phyloP scores from a whole-genome alignment of 2,888 invertebrate species.

The Corythucha ciliata region DNA sequence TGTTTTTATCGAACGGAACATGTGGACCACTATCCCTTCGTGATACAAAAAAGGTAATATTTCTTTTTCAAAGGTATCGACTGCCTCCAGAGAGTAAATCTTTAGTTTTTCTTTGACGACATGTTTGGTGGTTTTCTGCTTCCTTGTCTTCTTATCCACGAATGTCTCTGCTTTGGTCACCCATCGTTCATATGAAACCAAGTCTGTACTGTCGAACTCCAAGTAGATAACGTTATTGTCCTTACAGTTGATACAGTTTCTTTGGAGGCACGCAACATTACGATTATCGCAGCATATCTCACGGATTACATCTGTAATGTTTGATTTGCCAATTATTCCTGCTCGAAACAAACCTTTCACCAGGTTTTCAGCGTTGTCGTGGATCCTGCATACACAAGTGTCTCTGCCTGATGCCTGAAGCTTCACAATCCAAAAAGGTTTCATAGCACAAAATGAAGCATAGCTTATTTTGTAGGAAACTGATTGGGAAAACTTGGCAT shows the following conservation, averaged over 20 bases:
- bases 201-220: neutral
- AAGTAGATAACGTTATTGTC: neutral
- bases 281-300: slow-evolving; percentile 11
- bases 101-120: slow-evolving; percentile 5
- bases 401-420: slow-evolving; percentile 4
- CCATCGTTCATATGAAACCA: neutral
- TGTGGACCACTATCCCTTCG: no score
- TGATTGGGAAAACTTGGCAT: slow-evolving; percentile 1
- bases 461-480: neutral
- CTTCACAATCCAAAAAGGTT: slow-evolving; percentile 22
- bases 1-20: no score
- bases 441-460: slow-evolving; percentile 9
- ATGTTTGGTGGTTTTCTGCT: neutral
- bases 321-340: neutral
- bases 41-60: neutral
- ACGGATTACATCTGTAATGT: slow-evolving; percentile 8
- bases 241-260: slow-evolving; percentile 6
- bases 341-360: slow-evolving; percentile 1
- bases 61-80: neutral
- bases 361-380: slow-evolving; percentile 10
- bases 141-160: slow-evolving; percentile 6
- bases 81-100: no score
- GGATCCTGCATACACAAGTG: slow-evolving; percentile 7
- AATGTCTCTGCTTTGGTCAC: slow-evolving; percentile 1
- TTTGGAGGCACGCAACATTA: slow-evolving; percentile 12